Conservation (phyloP, 1,140 invertebrate species). For the Pachyrhynchus sulphureomaculatus region DNA sequence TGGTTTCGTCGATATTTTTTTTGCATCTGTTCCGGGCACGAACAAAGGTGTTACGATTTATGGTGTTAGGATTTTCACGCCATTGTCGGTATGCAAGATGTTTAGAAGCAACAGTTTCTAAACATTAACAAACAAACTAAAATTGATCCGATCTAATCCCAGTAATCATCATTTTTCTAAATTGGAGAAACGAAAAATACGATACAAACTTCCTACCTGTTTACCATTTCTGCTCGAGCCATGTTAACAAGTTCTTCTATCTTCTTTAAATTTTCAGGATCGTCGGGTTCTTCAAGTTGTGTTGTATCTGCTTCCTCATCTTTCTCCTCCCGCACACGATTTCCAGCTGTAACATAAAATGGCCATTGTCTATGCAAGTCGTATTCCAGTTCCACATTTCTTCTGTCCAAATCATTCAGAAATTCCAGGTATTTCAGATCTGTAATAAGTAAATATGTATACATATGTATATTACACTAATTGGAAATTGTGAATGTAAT, state of each 20-base stretch:
- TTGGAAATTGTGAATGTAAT: too few relatives aligned
- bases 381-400: slow-evolving; percentile 22
- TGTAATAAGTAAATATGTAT: neutral
- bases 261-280: neutral
- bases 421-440: slow-evolving; percentile 19
- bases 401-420: slow-evolving; percentile 23
- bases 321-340: neutral
- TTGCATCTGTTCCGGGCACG: too few relatives aligned
- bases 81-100: too few relatives aligned
- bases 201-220: neutral
- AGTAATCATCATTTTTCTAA: too few relatives aligned
- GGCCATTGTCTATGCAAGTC: slow-evolving; percentile 26
- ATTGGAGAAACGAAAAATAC: too few relatives aligned
- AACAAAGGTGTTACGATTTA: too few relatives aligned
- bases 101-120: too few relatives aligned
- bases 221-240: neutral
- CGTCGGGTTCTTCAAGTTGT: neutral
- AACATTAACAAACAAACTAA: too few relatives aligned
- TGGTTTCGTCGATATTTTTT: too few relatives aligned
- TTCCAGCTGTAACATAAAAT: neutral
- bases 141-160: too few relatives aligned
- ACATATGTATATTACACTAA: too few relatives aligned
- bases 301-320: neutral
- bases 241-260: neutral
- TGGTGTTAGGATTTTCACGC: too few relatives aligned